Percentiles rank a stretch among this genome's conserved stretches.
Evolutionary conservation across 2,797 vertebrate genomes (phyloP).

Genomic region (Sparidentex hasta): DNA sequence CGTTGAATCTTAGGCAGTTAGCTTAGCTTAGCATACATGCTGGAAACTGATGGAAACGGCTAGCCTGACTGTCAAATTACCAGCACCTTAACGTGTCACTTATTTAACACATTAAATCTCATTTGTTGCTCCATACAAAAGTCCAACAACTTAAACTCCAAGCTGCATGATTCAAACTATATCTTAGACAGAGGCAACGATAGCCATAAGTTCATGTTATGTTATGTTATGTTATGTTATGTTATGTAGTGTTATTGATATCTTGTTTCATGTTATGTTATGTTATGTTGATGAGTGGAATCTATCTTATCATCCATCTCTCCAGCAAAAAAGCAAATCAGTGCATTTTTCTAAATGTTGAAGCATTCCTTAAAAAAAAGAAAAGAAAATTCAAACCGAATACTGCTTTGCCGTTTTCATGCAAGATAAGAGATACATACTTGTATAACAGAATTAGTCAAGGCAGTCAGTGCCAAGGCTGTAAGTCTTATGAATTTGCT

Average conservation of each 20-base stretch:
- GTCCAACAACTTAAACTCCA: background rate
- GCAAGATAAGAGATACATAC: background rate
- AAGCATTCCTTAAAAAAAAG: background rate
- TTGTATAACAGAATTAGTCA: constrained; percentile 22
- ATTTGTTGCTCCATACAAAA: background rate
- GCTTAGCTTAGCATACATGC: background rate
- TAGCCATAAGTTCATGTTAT: background rate
- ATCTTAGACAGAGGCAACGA: background rate
- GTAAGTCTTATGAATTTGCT: constrained; percentile 15
- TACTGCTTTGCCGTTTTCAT: background rate
- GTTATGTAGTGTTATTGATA: no score
- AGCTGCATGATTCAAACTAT: background rate
- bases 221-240: background rate
- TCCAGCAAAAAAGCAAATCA: background rate
- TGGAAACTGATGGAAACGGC: background rate
- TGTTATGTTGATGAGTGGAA: no score
- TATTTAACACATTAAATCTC: background rate
- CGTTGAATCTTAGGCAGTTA: background rate
- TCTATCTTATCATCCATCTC: background rate
- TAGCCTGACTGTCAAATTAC: background rate
- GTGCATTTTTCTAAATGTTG: background rate
- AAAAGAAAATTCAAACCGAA: background rate
- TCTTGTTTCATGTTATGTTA: no score
- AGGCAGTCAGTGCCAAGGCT: constrained; percentile 18
- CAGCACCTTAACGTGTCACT: background rate